These are phyloP conservation scores for Centrocercus urophasianus DNA, from an alignment of 2,113 vertebrate genomes.

Conservation along the genomic window DNA sequence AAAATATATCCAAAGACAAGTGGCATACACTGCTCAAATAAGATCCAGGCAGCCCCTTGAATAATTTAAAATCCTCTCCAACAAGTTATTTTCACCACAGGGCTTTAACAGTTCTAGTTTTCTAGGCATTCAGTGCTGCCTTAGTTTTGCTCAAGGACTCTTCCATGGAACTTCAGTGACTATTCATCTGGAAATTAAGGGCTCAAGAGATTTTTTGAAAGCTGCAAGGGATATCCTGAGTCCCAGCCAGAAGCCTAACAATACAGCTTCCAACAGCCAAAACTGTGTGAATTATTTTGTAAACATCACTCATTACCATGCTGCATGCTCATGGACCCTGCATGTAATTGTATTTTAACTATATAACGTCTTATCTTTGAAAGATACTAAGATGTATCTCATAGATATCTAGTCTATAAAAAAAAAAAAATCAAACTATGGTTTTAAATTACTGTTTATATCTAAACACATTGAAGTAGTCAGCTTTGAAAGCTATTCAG, in stretches of 20 bases:
- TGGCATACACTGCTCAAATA: not conserved
- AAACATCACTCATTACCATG: not conserved
- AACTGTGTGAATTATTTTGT: not conserved
- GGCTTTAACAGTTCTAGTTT: not conserved
- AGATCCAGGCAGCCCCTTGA: not conserved
- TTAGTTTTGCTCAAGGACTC: slow-evolving; percentile 40
- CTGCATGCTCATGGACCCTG: not conserved
- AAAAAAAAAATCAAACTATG: not conserved
- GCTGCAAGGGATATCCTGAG: slow-evolving; percentile 48
- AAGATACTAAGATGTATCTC: not conserved
- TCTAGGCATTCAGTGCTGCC: not conserved
- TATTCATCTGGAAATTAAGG: slow-evolving; percentile 41
- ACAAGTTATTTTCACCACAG: not conserved
- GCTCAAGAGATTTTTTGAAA: slow-evolving; percentile 30
- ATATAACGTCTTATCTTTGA: not conserved
- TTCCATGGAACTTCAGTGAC: not conserved
- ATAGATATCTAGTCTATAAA: not conserved
- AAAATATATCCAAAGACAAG: not conserved
- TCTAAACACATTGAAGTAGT: not conserved
- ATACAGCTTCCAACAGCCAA: slow-evolving; percentile 24
- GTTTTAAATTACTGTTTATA: not conserved
- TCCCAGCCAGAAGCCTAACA: slow-evolving; percentile 32
- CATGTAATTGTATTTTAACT: not conserved
- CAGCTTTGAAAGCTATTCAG: not conserved
- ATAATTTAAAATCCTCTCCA: not conserved